Base-by-base conservation (phyloP, 2,888 invertebrate genomes). In the Idaea dimidiata region DNA sequence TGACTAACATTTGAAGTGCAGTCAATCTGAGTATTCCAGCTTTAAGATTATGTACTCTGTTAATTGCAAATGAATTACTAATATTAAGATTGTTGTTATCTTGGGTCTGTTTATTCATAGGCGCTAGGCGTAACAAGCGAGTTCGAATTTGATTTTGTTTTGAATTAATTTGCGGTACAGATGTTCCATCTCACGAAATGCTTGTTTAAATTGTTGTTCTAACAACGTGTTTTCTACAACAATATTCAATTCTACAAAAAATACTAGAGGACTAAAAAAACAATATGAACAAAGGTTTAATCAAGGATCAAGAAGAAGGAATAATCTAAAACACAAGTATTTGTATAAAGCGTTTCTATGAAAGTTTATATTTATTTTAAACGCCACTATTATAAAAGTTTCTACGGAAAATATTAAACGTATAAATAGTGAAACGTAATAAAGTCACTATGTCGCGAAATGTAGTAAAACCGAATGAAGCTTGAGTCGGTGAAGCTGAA, bases 21-120 rank as follows among this genome's bases (percentile, higher is more conserved):
- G 43, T 43, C 10, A 3, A 14, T 43, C 43, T 43, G 43, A 43
- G 43, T 43, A 3, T 43, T 32, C 32, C 0, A 43, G 14, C 43
- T 14, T 10, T 43, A 43, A 43, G 14, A 68, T n/a, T 72, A 69
- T 75, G 72, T 68, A 4, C 4, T 62, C 65, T 64, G 66, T 67
- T 70, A 67, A 69, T 69, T 69, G 67, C 62, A 63, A 65, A 60
- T 32, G 59, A 68, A 67, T 62, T 64, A 65, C 64, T 65, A 14
- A 63, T 63, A 65, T 59, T 63, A 69, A 62, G 65, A 72, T 71
- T 65, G 64, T 67, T 67, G 64, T 60, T 54, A 54, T n/a, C 54
- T 59, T 24, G 53, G 8, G 54, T 8, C 54, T 16, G 53, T 31
- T 59, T 59, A 59, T 54, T 59, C 53, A 59, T 31, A 53, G 24